Conservation (phyloP, 2,797 vertebrate species). For the Myotis vivesi region DNA sequence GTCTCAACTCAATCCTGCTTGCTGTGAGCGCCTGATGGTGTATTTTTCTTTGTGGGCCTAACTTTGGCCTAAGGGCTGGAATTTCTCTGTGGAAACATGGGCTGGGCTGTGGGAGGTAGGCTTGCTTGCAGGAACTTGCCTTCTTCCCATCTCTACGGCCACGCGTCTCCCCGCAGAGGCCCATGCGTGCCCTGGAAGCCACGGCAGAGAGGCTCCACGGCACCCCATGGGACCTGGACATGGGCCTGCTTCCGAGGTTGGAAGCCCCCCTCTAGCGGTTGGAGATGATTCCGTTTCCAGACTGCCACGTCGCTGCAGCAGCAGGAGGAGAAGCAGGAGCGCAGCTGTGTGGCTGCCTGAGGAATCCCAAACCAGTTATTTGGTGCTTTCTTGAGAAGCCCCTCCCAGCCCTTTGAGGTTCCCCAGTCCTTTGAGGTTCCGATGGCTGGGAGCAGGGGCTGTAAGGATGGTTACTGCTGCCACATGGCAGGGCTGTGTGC, state of each 20-base stretch:
- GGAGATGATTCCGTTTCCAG: conserved; percentile 9
- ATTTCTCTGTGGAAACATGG: conserved; percentile 41
- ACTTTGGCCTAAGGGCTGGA: conserved; percentile 35
- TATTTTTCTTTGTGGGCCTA: neutral
- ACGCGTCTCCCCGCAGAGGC: neutral
- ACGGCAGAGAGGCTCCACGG: neutral
- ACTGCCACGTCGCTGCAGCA: conserved; percentile 68
- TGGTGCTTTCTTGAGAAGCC: conserved; percentile 59
- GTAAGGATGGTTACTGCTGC: conserved; percentile 58
- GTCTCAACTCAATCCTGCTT: neutral
- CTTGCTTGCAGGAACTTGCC: conserved; percentile 65
- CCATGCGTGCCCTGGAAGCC: neutral
- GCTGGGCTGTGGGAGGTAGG: conserved; percentile 49
- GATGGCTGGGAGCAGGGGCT: conserved; percentile 40
- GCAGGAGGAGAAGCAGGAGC: neutral
- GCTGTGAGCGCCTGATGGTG: neutral
- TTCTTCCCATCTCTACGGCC: neutral
- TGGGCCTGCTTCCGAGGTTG: neutral
- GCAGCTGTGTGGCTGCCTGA: conserved; percentile 19
- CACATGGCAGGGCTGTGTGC: conserved; percentile 63
- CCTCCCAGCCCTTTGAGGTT: conserved; percentile 66
- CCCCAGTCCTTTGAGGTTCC: conserved; percentile 55
- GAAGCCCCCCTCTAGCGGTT: conserved; percentile 25
- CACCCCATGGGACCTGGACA: neutral
- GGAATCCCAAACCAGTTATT: conserved; percentile 72